Evolutionary conservation across 1,140 invertebrate species (phyloP).

Genomic region (Ostrea edulis): DNA sequence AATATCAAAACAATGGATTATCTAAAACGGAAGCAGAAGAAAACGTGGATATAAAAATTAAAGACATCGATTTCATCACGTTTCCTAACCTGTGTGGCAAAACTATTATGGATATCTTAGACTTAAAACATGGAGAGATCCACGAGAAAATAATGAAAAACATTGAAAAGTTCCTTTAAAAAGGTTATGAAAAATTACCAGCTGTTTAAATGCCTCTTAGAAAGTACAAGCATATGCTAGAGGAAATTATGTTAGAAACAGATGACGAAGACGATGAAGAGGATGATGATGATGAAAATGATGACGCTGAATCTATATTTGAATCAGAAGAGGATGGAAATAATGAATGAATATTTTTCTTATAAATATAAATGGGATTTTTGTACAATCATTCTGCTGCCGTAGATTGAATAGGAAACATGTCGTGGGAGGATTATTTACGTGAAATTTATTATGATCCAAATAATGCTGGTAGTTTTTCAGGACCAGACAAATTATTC

Average conservation of each 20-base stretch:
- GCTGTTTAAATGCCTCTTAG: constrained; percentile 19
- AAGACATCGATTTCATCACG: neutral
- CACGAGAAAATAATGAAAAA: too few relatives aligned
- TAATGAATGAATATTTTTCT: neutral
- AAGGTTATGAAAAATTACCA: constrained; percentile 6
- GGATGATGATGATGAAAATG: constrained; percentile 20
- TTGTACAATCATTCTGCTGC: too few relatives aligned
- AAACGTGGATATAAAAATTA: neutral
- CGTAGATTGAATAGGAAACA: neutral
- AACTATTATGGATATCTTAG: too few relatives aligned
- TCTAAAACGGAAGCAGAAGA: neutral
- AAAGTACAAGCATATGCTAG: constrained; percentile 3
- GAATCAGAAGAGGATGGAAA: neutral
- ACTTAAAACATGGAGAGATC: too few relatives aligned
- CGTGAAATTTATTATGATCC: constrained; percentile 43
- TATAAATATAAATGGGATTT: too few relatives aligned
- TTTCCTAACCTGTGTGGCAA: too few relatives aligned
- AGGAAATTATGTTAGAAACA: too few relatives aligned
- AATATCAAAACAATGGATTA: neutral
- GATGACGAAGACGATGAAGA: neutral
- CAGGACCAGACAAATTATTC: constrained; percentile 43
- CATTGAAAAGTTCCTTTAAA: neutral
- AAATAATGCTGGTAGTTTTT: constrained; percentile 44
- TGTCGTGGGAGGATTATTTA: constrained; percentile 47
- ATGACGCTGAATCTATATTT: neutral